Evolutionary conservation across 2,113 vertebrate genomes (phyloP).

Genomic region (Calypte anna): DNA sequence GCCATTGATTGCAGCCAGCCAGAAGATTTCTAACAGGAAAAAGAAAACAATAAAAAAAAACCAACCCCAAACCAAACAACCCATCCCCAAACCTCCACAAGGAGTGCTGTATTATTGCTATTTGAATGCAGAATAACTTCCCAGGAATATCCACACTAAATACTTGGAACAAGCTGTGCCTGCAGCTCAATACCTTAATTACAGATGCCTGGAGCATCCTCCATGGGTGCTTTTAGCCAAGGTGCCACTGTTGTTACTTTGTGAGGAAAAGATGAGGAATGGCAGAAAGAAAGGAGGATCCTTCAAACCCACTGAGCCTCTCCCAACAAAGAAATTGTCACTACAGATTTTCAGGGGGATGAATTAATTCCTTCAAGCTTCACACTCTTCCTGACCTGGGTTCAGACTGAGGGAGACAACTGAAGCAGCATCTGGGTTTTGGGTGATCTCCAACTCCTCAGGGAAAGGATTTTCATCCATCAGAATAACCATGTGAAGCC

Average conservation of each 20-base stretch:
- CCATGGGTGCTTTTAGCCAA: background rate
- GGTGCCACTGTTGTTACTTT: slow-evolving; percentile 2
- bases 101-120: background rate
- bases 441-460: background rate
- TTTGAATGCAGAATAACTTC: background rate
- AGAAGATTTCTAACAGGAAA: background rate
- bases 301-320: background rate
- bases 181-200: slow-evolving; percentile 35
- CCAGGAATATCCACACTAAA: background rate
- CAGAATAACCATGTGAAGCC: background rate
- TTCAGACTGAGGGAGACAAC: background rate
- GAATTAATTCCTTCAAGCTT: background rate
- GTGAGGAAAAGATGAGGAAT: slow-evolving; percentile 28
- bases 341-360: background rate
- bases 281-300: slow-evolving; percentile 32
- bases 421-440: background rate
- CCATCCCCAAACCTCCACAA: background rate
- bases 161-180: background rate
- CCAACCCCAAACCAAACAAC: too few species aligned
- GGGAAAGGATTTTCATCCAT: background rate
- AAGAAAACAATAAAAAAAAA: background rate
- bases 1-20: background rate
- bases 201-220: background rate
- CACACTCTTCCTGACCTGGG: background rate
- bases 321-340: slow-evolving; percentile 15